These are phyloP conservation scores for Parapristionchus giblindavisi DNA, from an alignment of 2,888 invertebrate species.

Conservation along the genomic window DNA sequence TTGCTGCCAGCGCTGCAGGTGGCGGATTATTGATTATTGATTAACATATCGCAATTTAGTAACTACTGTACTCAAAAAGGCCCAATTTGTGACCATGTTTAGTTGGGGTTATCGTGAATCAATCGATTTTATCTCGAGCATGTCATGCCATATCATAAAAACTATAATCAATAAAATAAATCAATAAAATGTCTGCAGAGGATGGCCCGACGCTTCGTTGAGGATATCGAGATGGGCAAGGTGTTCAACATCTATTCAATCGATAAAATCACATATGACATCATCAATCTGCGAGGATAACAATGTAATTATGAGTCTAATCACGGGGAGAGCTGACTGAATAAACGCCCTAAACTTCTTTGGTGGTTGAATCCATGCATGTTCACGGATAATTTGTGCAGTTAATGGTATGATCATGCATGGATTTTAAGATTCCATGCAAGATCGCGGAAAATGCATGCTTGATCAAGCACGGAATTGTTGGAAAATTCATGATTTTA, in stretches of 20 bases:
- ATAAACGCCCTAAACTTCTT: no score
- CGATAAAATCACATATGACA: slow-evolving; percentile 16
- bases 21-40: neutral
- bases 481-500: no score
- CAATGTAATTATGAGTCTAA: no score
- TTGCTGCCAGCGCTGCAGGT: slow-evolving; percentile 33
- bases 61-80: neutral
- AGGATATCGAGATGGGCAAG: slow-evolving; percentile 34
- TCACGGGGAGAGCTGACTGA: no score
- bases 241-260: slow-evolving; percentile 36
- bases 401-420: no score
- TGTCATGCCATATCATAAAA: no score
- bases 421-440: no score
- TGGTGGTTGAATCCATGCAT: no score
- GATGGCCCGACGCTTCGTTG: slow-evolving; percentile 24
- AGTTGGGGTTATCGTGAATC: neutral
- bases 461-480: no score
- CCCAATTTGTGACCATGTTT: neutral
- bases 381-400: no score
- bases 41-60: neutral
- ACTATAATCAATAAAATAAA: neutral
- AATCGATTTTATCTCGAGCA: no score
- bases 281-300: slow-evolving; percentile 27
- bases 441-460: no score
- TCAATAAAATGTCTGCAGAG: neutral